Percentiles rank a stretch among this genome's conserved stretches.
These are phyloP conservation scores for Regulus satrapa DNA, from an alignment of 2,113 vertebrate genomes.

Conservation along the genomic window DNA sequence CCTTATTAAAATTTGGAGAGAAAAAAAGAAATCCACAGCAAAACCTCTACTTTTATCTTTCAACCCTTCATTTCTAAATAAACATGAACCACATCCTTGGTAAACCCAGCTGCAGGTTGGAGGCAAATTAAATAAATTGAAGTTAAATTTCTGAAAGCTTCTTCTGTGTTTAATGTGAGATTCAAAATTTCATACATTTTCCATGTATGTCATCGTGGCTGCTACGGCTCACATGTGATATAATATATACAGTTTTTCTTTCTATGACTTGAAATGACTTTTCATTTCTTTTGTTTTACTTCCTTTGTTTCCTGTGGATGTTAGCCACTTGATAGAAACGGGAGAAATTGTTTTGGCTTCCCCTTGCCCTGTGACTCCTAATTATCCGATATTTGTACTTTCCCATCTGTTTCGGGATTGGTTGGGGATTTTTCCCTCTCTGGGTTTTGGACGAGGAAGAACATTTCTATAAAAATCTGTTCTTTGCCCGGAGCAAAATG, in stretches of 20 bases:
- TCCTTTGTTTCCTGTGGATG: not conserved
- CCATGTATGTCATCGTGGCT: accelerated
- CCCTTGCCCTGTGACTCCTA: not conserved
- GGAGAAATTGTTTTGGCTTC: slow-evolving; percentile 30
- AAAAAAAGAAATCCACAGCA: not conserved
- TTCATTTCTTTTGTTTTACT: not conserved
- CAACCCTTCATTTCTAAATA: not conserved
- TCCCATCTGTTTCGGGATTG: not conserved
- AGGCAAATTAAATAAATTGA: not conserved
- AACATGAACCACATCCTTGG: not conserved
- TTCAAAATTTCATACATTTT: not conserved
- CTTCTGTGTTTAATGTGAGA: not conserved
- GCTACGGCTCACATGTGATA: not conserved
- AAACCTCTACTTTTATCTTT: not conserved
- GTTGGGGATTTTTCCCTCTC: not conserved
- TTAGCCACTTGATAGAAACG: slow-evolving; percentile 1
- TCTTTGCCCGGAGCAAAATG: slow-evolving; percentile 34
- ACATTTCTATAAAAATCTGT: slow-evolving; percentile 41
- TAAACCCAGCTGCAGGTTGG: not conserved
- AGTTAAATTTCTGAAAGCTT: not conserved
- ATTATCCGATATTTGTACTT: slow-evolving; percentile 36
- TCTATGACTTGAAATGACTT: not conserved
- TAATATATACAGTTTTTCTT: not conserved
- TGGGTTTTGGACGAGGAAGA: slow-evolving; percentile 3
- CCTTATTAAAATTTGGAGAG: not conserved